Base-by-base conservation (phyloP, 2,113 vertebrate genomes). In the Peromyscus polionotus region DNA sequence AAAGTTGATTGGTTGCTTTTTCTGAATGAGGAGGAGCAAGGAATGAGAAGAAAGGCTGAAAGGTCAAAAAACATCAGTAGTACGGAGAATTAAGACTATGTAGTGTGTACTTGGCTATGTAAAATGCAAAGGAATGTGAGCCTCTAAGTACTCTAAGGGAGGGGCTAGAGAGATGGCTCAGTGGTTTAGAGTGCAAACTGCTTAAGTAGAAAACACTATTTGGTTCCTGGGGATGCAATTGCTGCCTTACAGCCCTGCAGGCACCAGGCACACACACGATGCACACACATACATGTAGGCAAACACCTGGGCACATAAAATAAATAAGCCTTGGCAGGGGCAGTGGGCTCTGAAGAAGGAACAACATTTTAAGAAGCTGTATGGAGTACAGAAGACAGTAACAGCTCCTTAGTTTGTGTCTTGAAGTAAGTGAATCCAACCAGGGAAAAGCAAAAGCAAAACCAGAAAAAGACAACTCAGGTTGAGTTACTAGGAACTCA, bases 381-480 rank as follows among this genome's bases (percentile, higher is more conserved):
- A 45, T 20, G 4, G 20, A 63, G 79, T 68, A 11, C 90, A 61
- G 79, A 96, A 73, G 83, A 76, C 36, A 80, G 14, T 28, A 42
- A 77, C 36, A 10, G 70, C 10, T 39, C 19, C 33, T 36, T 5
- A n/a, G 51, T 20, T 76, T 22, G 42, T 12, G 3, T 59, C 57
- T 26, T 33, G 9, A 91, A 87, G 59, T 61, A 84, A 75, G 28
- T 22, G 14, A 94, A 73, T 89, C 86, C 72, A 92, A 72, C 26
- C 48, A 87, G 33, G 13, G 63, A 42, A 91, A 91, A 68, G n/a
- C 36, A 86, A 76, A 20, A 68, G 45, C 16, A 93, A 96, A 91
- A 84, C 24, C 10, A 48, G 39, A 96, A 92, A 70, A n/a, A 85
- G 39, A 16, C 36, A 84, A 68, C 5, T 94, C 63, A 90, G 75